Percentiles rank a stretch among this genome's conserved stretches.
Conservation (phyloP, 2,888 invertebrate genomes). For the Clitarchus hookeri region DNA sequence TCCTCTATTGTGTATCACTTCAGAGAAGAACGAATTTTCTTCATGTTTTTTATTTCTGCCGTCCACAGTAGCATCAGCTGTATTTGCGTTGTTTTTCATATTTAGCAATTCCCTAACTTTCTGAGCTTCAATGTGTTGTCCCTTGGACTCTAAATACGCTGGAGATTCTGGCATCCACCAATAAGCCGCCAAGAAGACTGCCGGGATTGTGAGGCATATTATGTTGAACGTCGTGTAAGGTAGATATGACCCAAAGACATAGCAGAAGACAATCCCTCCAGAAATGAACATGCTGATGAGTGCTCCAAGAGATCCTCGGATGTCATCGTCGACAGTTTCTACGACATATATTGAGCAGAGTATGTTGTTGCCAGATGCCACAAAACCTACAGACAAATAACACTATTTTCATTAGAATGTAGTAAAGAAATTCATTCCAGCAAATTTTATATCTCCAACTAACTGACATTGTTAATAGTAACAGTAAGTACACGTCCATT, state of each 20-base stretch:
- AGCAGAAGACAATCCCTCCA: constrained; percentile 56
- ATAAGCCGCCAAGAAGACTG: constrained; percentile 57
- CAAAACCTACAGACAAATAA: constrained; percentile 54
- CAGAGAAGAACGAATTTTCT: constrained; percentile 44
- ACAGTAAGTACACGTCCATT: too few relatives aligned
- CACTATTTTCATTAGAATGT: too few relatives aligned
- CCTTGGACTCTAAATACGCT: constrained; percentile 56
- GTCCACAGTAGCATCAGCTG: constrained; percentile 43
- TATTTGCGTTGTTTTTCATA: constrained; percentile 44
- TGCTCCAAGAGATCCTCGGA: constrained; percentile 63
- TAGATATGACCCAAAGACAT: constrained; percentile 58
- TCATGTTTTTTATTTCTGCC: constrained; percentile 46
- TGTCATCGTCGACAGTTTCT: constrained; percentile 63
- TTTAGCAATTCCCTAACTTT: constrained; percentile 48
- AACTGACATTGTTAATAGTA: not conserved
- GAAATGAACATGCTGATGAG: constrained; percentile 61
- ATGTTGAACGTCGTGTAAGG: constrained; percentile 59
- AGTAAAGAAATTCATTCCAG: too few relatives aligned
- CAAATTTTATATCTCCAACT: too few relatives aligned
- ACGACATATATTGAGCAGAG: constrained; percentile 64
- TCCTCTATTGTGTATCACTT: constrained; percentile 52
- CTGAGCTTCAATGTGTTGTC: constrained; percentile 55
- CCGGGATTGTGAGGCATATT: constrained; percentile 57
- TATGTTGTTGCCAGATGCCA: constrained; percentile 60
- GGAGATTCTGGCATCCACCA: constrained; percentile 65